A percentile compares a stretch with the other conserved stretches of the same genome.
phyloP scores from a whole-genome alignment of 23 tunicate species.

The Trididemnum miniatum region DNA sequence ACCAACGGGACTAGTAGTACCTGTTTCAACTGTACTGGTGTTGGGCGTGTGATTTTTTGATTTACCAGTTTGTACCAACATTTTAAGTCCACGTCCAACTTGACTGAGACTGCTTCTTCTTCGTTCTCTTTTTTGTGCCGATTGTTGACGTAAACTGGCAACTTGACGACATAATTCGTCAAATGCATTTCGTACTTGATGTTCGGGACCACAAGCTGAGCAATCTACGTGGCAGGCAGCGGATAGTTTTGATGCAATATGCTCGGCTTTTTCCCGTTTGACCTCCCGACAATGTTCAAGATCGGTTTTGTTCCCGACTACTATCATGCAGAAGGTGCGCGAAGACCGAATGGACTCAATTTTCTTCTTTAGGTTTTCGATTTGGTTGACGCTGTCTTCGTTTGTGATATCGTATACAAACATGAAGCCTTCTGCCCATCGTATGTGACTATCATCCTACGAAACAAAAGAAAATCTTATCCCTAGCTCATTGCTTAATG shows the following conservation, averaged over 20 bases:
- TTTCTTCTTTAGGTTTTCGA: conserved; percentile 50
- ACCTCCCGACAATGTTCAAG: conserved; percentile 80
- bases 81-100: conserved; percentile 69
- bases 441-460: conserved; percentile 74
- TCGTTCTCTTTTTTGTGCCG: conserved; percentile 65
- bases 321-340: conserved; percentile 48
- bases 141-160: conserved; percentile 36
- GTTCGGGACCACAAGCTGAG: conserved; percentile 79
- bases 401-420: conserved; percentile 88
- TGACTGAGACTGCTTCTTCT: conserved; percentile 85
- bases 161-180: conserved; percentile 94
- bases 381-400: conserved; percentile 42
- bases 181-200: conserved; percentile 61
- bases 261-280: conserved; percentile 42
- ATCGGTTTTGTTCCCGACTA: conserved; percentile 86
- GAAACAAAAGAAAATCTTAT: no score
- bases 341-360: conserved; percentile 52
- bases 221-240: conserved; percentile 74
- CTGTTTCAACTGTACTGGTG: conserved; percentile 19
- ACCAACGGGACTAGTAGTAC: conserved; percentile 43
- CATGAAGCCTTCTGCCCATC: conserved; percentile 94
- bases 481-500: no score
- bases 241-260: conserved; percentile 33
- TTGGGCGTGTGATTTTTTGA: conserved; percentile 28
- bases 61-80: conserved; percentile 81